Conservation (phyloP, 37 sponge, comb jelly and placozoan genomes). For the Tethya wilhelma region DNA sequence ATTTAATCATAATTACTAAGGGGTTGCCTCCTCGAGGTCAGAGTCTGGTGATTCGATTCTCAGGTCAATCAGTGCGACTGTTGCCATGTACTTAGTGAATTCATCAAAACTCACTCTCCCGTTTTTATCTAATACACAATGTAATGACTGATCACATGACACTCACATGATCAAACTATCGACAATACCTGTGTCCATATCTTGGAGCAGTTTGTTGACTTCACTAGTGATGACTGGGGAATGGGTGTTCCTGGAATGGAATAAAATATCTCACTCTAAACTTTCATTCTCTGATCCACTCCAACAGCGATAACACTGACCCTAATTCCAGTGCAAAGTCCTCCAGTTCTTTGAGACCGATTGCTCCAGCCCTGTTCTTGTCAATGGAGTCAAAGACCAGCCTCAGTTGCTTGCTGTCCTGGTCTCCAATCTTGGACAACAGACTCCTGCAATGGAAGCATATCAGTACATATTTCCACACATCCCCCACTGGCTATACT, state of each 20-base stretch:
- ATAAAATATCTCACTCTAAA: not conserved
- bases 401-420: conserved; percentile 59
- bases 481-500: too few species aligned
- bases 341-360: conserved; percentile 64
- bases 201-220: conserved; percentile 34
- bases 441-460: conserved; percentile 44
- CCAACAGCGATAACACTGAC: conserved; percentile 4
- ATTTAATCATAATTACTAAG: too few species aligned
- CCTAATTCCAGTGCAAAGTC: conserved; percentile 64
- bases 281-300: too few species aligned
- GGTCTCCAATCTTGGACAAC: conserved; percentile 6
- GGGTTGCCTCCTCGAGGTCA: too few species aligned
- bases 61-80: conserved; percentile 53
- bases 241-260: conserved; percentile 13
- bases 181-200: conserved; percentile 62
- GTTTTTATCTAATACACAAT: conserved; percentile 46
- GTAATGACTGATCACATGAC: not conserved
- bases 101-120: conserved; percentile 75
- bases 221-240: conserved; percentile 1
- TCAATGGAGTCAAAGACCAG: conserved; percentile 83
- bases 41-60: too few species aligned
- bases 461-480: too few species aligned
- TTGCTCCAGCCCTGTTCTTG: conserved; percentile 61
- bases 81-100: conserved; percentile 70
- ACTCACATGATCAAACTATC: not conserved